phyloP scores from a whole-genome alignment of 1,140 invertebrate species.

The Trachymyrmex cornetzi region DNA sequence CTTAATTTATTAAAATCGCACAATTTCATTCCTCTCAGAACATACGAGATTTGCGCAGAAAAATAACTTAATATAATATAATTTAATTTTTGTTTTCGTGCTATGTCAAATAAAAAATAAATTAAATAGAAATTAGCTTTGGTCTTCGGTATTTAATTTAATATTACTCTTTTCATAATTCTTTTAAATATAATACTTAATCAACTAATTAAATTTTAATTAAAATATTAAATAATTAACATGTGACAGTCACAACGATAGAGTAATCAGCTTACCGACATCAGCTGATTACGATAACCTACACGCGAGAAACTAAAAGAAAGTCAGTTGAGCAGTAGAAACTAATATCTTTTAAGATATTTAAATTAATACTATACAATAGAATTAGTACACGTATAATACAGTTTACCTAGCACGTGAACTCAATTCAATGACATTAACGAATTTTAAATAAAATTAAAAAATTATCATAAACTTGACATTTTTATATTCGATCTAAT shows the following conservation, averaged over 20 bases:
- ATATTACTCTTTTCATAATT: background rate
- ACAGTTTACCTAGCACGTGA: background rate
- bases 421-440: background rate
- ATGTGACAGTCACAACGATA: background rate
- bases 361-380: constrained; percentile 8
- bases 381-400: background rate
- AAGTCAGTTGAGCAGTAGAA: background rate
- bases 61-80: constrained; percentile 17
- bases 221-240: background rate
- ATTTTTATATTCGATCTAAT: constrained; percentile 7
- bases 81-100: constrained; percentile 18
- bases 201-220: background rate
- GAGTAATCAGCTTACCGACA: background rate
- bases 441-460: background rate
- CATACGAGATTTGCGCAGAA: constrained; percentile 9
- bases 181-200: background rate
- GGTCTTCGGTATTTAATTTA: background rate
- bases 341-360: constrained; percentile 1
- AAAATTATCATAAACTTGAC: background rate
- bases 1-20: constrained; percentile 37
- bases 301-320: background rate
- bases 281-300: background rate
- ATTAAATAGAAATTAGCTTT: constrained; percentile 2
- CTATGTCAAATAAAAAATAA: background rate
- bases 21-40: constrained; percentile 25